Evolutionary conservation across 2,888 invertebrate species (phyloP), one percentile per base, ranked within the genome.

Genomic region (Drosophila eohydei): DNA sequence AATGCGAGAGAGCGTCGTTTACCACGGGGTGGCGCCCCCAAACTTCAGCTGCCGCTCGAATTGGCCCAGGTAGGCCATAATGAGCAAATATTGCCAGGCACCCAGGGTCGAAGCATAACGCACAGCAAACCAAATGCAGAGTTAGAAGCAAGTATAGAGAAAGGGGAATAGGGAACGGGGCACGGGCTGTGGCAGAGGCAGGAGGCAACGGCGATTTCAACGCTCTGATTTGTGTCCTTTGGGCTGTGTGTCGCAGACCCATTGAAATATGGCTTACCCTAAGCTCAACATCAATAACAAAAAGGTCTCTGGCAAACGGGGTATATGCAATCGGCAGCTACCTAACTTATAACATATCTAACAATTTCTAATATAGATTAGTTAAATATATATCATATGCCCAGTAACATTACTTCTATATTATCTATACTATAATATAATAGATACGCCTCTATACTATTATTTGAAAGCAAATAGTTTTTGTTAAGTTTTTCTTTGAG

Each of bases 181-280:
- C 21, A 3, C 1, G n/a, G 30, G 8, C 28, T 1, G n/a, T 4
- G 16, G 32, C 30, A n/a, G 32, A 1, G 48, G 48, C 30, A 30
- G 4, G 0, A 12, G 32, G 21, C 8, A 57, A 43, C 12, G 55
- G 26, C 65, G 54, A 64, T 54, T 64, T 54, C 34, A 48, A 21
- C 55, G 55, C 48, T 46, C 54, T 68, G 69, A 70, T 70, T 70
- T 68, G 50, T 57, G 44, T 62, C 70, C 63, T 52, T 70, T 48
- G 70, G 70, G 52, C 51, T 2, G 28, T 41, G 69, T 50, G 41
- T 57, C 38, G 43, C 67, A 56, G 34, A 30, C 16, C 38, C 9
- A 32, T 34, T 48, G 38, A 62, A n/a, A 16, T 28, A 48, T 30
- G 40, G 38, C 38, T n/a, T 48, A 38, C 16, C 28, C 21, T 30